Evolutionary conservation across 2,113 vertebrate genomes (phyloP).

Genomic region (Origma solitaria): DNA sequence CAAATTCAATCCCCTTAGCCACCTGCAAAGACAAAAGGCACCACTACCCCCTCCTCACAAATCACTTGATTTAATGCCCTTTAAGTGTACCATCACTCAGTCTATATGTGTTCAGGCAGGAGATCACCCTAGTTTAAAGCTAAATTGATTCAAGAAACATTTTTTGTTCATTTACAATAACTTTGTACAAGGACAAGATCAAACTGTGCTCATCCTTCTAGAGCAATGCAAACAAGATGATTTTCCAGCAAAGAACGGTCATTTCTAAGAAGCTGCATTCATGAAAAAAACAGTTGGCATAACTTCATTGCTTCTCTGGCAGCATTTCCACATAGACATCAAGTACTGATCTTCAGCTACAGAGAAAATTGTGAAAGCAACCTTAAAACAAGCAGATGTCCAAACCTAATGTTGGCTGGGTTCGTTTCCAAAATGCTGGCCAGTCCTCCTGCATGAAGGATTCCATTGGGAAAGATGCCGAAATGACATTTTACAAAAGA

Average conservation of each 20-base stretch:
- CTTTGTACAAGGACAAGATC: not conserved
- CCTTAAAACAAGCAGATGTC: conserved; percentile 57
- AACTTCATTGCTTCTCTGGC: conserved; percentile 43
- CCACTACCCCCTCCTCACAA: not conserved
- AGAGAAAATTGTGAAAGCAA: conserved; percentile 57
- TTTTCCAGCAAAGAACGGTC: not conserved
- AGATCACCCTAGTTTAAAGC: not conserved
- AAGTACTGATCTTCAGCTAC: conserved; percentile 49
- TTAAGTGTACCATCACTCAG: not conserved
- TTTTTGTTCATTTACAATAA: not conserved
- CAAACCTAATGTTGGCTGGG: conserved; percentile 15
- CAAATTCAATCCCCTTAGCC: not conserved
- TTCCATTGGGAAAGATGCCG: not conserved
- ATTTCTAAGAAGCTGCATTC: not conserved
- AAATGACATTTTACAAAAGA: conserved; percentile 13
- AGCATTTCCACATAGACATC: conserved; percentile 25
- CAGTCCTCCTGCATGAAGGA: not conserved
- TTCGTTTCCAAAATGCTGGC: conserved; percentile 32
- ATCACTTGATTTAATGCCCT: not conserved
- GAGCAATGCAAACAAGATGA: not conserved
- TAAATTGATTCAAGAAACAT: not conserved
- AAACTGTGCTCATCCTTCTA: not conserved
- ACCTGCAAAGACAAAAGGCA: not conserved
- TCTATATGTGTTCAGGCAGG: not conserved
- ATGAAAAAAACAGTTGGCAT: conserved; percentile 19